phyloP scores from a whole-genome alignment of 2,888 invertebrate species.

The Hesperia comma region DNA sequence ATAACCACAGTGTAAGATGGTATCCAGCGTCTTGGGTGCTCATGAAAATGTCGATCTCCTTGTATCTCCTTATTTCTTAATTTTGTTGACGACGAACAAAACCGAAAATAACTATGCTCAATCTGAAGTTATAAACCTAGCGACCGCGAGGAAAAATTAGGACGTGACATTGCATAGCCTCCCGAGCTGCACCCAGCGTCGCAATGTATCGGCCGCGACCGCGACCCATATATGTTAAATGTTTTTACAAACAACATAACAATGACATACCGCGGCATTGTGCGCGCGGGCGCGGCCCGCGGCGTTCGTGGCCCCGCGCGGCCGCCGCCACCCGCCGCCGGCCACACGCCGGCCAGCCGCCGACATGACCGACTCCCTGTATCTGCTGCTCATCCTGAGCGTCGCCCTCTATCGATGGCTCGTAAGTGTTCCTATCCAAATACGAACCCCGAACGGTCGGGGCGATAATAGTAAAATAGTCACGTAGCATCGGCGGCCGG shows the following conservation, averaged over 20 bases:
- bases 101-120: no score
- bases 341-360: neutral
- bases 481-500: neutral
- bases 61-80: no score
- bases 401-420: slow-evolving; percentile 58
- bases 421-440: slow-evolving; percentile 51
- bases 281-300: neutral
- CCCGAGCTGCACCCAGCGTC: neutral
- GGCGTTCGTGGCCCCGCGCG: slow-evolving; percentile 15
- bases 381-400: slow-evolving; percentile 50
- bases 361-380: slow-evolving; percentile 60
- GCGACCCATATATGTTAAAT: neutral
- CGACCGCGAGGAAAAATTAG: slow-evolving; percentile 23
- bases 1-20: no score
- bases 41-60: no score
- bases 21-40: no score
- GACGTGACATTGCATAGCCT: neutral
- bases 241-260: neutral
- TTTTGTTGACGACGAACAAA: no score
- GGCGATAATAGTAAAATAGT: no score
- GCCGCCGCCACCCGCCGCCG: neutral
- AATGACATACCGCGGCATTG: neutral
- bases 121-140: slow-evolving; percentile 5
- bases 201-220: neutral
- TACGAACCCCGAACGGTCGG: no score